phyloP scores from a whole-genome alignment of 2,797 vertebrate species.

The Gadopsis bispinosus region DNA sequence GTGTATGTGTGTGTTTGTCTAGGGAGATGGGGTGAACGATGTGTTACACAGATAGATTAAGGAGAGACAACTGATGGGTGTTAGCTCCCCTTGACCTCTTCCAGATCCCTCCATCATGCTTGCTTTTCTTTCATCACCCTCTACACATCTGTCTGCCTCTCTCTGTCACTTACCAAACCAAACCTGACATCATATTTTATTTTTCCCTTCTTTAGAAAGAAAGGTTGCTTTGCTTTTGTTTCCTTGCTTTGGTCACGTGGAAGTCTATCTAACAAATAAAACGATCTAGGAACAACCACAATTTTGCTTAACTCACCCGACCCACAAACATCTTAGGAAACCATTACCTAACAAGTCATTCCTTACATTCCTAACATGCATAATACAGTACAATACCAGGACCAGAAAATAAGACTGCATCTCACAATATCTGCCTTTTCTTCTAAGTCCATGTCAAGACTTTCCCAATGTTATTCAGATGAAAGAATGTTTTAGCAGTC shows the following conservation, averaged over 20 bases:
- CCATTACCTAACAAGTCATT: neutral
- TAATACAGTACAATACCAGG: neutral
- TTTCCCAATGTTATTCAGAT: neutral
- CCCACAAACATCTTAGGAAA: neutral
- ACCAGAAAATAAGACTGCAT: neutral
- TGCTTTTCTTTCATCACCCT: conserved; percentile 50
- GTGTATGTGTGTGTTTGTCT: conserved; percentile 30
- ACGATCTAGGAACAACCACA: neutral
- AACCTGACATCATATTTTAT: conserved; percentile 1
- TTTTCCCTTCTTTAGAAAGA: neutral
- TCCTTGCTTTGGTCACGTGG: neutral
- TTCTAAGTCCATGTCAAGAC: neutral
- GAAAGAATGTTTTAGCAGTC: neutral
- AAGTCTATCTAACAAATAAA: neutral
- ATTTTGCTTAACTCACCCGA: neutral
- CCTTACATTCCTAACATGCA: neutral
- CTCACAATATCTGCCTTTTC: neutral
- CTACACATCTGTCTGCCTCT: conserved; percentile 1
- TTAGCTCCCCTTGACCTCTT: conserved; percentile 74
- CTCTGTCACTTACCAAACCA: conserved; percentile 17
- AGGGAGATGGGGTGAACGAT: conserved; percentile 46
- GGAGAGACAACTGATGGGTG: conserved; percentile 69
- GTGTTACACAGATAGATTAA: conserved; percentile 66
- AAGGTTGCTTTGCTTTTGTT: neutral
- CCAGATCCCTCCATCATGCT: conserved; percentile 54